Conservation (phyloP, 2,113 vertebrate genomes). For the Dendropsophus ebraccatus region DNA sequence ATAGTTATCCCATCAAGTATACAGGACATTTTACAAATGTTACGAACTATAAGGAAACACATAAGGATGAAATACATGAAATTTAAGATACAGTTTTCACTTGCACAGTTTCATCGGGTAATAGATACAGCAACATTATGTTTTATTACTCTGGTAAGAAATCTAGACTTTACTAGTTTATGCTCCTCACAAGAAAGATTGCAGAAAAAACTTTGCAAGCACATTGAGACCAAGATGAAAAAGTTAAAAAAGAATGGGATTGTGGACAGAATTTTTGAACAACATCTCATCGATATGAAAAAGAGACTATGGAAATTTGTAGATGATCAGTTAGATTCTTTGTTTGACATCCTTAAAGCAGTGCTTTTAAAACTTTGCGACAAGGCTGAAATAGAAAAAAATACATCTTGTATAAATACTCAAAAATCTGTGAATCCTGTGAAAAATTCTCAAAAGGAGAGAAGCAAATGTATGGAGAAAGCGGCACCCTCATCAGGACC, state of each 20-base stretch:
- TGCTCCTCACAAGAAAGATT: slow-evolving; percentile 74
- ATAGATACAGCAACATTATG: slow-evolving; percentile 87
- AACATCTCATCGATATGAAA: slow-evolving; percentile 88
- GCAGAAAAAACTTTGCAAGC: slow-evolving; percentile 82
- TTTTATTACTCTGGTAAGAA: slow-evolving; percentile 85
- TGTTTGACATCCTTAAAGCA: slow-evolving; percentile 83
- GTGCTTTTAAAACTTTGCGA: slow-evolving; percentile 76
- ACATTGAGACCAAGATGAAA: slow-evolving; percentile 81
- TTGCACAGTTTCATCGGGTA: slow-evolving; percentile 86
- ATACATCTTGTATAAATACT: slow-evolving; percentile 46
- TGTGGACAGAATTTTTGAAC: slow-evolving; percentile 92
- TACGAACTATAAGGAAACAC: slow-evolving; percentile 81
- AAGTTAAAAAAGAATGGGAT: slow-evolving; percentile 88
- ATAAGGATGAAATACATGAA: slow-evolving; percentile 95
- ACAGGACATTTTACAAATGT: slow-evolving; percentile 87
- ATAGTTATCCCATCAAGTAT: slow-evolving; percentile 74
- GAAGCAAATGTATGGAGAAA: background rate
- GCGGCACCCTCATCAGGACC: background rate
- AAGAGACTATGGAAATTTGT: slow-evolving; percentile 94
- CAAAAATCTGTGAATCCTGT: slow-evolving; percentile 3
- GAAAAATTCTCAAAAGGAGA: background rate
- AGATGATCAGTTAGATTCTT: slow-evolving; percentile 87
- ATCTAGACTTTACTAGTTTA: slow-evolving; percentile 81
- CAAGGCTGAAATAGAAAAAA: slow-evolving; percentile 61
- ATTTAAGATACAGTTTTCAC: slow-evolving; percentile 89